phyloP scores from a whole-genome alignment of 2,113 vertebrate genomes.

The Psilopogon haemacephalus region DNA sequence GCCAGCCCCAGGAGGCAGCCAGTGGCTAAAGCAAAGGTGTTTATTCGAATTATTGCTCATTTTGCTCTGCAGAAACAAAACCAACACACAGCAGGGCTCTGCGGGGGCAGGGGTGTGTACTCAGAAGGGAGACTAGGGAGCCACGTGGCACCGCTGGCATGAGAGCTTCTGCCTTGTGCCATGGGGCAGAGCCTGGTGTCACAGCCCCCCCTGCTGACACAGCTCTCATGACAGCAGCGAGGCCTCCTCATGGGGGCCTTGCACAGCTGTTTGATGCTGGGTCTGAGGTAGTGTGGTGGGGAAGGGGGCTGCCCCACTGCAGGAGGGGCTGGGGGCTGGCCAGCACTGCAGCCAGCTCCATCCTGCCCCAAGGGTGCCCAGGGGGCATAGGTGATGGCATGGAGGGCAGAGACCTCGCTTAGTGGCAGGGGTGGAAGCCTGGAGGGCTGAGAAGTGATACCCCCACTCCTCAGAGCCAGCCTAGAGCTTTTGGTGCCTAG shows the following conservation, averaged over 20 bases:
- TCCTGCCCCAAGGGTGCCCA: not conserved
- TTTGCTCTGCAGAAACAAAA: constrained; percentile 34
- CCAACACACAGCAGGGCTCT: constrained; percentile 65
- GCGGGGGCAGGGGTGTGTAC: constrained; percentile 24
- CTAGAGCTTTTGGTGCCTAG: not conserved
- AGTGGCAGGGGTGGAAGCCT: not conserved
- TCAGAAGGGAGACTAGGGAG: not conserved
- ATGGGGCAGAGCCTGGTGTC: not conserved
- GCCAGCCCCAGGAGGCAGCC: not conserved
- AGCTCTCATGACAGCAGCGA: not conserved
- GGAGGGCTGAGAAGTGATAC: no score
- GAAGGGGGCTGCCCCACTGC: not conserved
- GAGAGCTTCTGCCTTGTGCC: not conserved
- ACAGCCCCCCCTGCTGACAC: not conserved
- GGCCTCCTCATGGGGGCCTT: not conserved
- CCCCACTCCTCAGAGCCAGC: not conserved
- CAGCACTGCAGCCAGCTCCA: not conserved
- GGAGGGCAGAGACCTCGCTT: no score
- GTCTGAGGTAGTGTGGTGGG: rapidly evolving
- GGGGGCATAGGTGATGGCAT: no score
- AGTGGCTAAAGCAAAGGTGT: constrained; percentile 62
- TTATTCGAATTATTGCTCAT: constrained; percentile 73
- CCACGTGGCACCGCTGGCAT: rapidly evolving
- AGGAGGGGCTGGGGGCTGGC: not conserved
- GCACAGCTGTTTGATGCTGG: not conserved